Conservation (phyloP, 2,888 invertebrate species). For the Allolobophora icterica region DNA sequence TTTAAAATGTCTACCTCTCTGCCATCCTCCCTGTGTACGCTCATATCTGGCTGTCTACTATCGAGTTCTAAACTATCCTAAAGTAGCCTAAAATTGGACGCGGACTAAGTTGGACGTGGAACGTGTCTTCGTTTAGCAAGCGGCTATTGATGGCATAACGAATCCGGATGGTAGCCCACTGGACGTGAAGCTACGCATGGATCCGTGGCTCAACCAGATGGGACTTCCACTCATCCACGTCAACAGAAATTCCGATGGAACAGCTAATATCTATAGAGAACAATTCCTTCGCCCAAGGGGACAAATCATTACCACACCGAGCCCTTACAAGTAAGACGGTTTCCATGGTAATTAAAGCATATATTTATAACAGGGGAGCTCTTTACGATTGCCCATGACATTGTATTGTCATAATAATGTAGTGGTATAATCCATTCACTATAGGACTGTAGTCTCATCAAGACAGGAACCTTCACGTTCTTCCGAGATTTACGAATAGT, state of each 20-base stretch:
- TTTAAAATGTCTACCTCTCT: too few relatives aligned
- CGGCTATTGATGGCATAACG: constrained; percentile 38
- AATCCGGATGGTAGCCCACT: constrained; percentile 41
- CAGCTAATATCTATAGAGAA: constrained; percentile 4
- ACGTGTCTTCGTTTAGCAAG: constrained; percentile 35
- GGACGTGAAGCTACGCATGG: constrained; percentile 39
- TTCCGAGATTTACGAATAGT: neutral
- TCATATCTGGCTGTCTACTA: too few relatives aligned
- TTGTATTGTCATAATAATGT: neutral
- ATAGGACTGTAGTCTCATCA: neutral
- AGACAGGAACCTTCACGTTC: neutral
- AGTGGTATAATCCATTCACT: neutral
- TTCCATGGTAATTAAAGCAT: neutral
- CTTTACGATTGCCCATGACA: too few relatives aligned
- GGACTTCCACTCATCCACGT: constrained; percentile 42
- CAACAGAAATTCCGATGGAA: constrained; percentile 5
- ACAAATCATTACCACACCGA: constrained; percentile 26
- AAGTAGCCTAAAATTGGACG: too few relatives aligned
- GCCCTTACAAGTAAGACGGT: constrained; percentile 31
- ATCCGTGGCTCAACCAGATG: constrained; percentile 45
- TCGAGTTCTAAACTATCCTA: too few relatives aligned
- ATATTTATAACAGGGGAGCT: neutral
- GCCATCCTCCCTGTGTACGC: too few relatives aligned
- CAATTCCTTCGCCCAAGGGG: constrained; percentile 32
- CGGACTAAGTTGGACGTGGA: too few relatives aligned